phyloP scores from a whole-genome alignment of 2,797 vertebrate genomes.

The Mionectes olivaceus region DNA sequence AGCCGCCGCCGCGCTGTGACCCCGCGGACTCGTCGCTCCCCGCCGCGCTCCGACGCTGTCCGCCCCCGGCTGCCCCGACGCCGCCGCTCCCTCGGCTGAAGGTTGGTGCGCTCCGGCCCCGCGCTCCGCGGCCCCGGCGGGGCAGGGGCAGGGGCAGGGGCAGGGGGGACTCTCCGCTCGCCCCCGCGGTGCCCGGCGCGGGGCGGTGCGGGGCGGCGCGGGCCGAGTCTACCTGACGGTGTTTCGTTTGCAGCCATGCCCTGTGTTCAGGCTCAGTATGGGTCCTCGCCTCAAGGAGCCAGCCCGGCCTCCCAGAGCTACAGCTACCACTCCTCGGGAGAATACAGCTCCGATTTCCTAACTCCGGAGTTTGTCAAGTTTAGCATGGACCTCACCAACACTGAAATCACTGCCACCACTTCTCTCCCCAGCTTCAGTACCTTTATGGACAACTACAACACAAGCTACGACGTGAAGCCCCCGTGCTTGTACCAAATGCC shows the following conservation, averaged over 20 bases:
- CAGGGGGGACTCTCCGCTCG: neutral
- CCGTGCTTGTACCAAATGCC: conserved; percentile 98
- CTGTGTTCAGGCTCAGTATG: conserved; percentile 97
- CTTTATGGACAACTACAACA: conserved; percentile 89
- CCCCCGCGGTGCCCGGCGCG: neutral
- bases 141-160: neutral
- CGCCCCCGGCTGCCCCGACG: neutral
- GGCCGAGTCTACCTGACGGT: conserved; percentile 77
- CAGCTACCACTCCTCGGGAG: conserved; percentile 92
- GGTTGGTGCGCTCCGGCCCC: neutral
- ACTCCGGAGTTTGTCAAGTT: conserved; percentile 99
- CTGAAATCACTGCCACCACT: conserved; percentile 90
- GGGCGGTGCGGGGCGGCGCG: neutral
- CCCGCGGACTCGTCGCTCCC: neutral
- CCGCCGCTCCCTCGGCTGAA: conserved; percentile 1
- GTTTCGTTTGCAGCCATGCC: conserved; percentile 91
- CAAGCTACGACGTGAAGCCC: conserved; percentile 93
- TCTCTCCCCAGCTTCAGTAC: conserved; percentile 89
- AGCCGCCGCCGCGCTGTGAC: conserved; percentile 19
- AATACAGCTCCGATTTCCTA: conserved; percentile 96
- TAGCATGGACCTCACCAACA: conserved; percentile 99
- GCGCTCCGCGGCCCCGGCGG: neutral
- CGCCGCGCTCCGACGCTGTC: conserved; percentile 9
- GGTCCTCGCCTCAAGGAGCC: conserved; percentile 96
- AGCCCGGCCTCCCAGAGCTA: conserved; percentile 95